Evolutionary conservation across 2,797 vertebrate species (phyloP), one percentile per base, ranked within the genome.

Genomic region (Arnoldichthys spilopterus): DNA sequence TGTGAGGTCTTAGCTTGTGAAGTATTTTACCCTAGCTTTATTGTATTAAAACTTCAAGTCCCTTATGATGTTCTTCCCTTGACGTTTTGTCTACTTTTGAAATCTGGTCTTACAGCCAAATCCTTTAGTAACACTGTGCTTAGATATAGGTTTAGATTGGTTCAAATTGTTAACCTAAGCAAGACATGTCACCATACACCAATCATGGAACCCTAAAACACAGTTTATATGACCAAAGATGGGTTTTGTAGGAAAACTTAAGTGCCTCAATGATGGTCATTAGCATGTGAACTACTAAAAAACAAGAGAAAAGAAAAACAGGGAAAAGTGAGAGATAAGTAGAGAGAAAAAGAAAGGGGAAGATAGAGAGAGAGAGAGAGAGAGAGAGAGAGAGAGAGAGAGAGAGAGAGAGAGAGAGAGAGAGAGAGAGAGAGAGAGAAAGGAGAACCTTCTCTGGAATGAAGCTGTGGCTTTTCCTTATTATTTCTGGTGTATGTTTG

Each of bases 231-330:
- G 89, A 92, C 93, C 92, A 94, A 94, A 94, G 91, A 93, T 89
- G 90, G 92, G 90, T 90, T 85, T 59, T 79, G 90, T 90, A 90
- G 89, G 89, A 91, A 86, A 93, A 89, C 87, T 89, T 88, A 92
- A 94, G 93, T 94, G 93, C 93, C 92, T 94, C 87, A 91, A 90
- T 91, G 89, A 91, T 88, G 89, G 92, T 92, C 89, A 90, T 92
- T 74, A 86, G 87, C 86, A 87, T 88, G 89, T 91, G 89, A 91
- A 58, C 40, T 45, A 26, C 20, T 22, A 61, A 62, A 64, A 71
- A 54, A 26, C 9, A 28, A 12, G 22, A 58, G 18, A 9, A 49
- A 54, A 26, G 11, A 64, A 76, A 49, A 32, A n/a, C 16, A 34
- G 18, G 16, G 16, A 15, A 47, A 47, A 47, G 13, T 13, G 43